Evolutionary conservation across 2,888 invertebrate species (phyloP).

Genomic region (Nasonovia ribisnigri): DNA sequence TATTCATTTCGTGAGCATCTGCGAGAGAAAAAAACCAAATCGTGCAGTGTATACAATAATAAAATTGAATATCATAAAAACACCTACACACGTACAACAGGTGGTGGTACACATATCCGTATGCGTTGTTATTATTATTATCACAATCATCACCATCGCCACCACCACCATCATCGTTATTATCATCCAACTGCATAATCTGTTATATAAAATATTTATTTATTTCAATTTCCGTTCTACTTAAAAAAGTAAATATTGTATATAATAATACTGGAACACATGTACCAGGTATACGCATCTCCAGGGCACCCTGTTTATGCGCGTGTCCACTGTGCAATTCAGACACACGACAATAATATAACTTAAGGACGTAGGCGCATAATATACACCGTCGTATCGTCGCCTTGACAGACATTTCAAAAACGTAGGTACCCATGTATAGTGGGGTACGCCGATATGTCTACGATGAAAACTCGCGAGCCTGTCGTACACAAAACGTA

Average conservation of each 20-base stretch:
- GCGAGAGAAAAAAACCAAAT: not conserved
- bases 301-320: not conserved
- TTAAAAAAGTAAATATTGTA: not conserved
- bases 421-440: not conserved
- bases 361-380: not conserved
- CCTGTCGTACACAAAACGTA: slow-evolving; percentile 1
- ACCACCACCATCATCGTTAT: too few species aligned
- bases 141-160: too few species aligned
- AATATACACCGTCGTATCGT: not conserved
- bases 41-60: not conserved
- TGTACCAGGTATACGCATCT: not conserved
- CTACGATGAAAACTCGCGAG: not conserved
- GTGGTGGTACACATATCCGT: not conserved
- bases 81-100: not conserved
- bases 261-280: not conserved
- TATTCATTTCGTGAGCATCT: not conserved
- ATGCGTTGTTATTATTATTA: not conserved
- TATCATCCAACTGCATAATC: not conserved
- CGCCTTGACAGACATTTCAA: not conserved
- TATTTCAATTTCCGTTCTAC: not conserved
- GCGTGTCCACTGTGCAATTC: not conserved
- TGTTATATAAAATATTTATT: not conserved
- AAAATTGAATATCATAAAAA: not conserved
- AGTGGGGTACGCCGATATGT: not conserved
- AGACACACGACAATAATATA: not conserved